Percentiles rank a stretch among this genome's conserved stretches.
Evolutionary conservation across 2,797 vertebrate genomes (phyloP).

Genomic region (Cephalopachus bancanus): DNA sequence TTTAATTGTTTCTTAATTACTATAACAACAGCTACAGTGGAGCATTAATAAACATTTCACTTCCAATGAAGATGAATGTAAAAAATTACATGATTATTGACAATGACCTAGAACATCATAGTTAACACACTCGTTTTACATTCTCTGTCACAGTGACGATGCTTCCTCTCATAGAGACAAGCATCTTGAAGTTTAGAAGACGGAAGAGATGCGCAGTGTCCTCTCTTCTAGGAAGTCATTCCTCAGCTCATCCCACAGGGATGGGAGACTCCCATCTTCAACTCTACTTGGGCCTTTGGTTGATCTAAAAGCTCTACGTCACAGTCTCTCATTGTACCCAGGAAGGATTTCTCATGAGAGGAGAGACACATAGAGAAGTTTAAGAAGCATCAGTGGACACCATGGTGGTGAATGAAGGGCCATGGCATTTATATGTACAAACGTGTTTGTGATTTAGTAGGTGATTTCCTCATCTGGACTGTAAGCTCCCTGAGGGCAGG

Average conservation of each 20-base stretch:
- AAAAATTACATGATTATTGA: background rate
- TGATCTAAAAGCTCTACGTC: too few species aligned
- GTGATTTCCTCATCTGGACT: background rate
- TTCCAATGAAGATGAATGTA: background rate
- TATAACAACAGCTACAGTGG: background rate
- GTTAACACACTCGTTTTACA: background rate
- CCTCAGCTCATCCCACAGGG: background rate
- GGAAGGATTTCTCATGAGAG: background rate
- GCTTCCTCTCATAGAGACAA: accelerated
- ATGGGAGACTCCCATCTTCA: too few species aligned
- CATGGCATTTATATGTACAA: background rate
- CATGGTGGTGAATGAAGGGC: background rate
- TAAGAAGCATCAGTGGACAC: background rate
- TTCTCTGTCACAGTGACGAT: background rate
- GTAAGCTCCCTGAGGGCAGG: too few species aligned
- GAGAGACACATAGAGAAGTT: background rate
- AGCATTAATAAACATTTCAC: background rate
- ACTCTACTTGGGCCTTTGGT: background rate
- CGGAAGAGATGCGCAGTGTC: accelerated
- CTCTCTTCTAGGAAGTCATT: background rate
- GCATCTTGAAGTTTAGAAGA: background rate
- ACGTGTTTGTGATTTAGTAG: background rate
- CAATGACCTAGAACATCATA: background rate
- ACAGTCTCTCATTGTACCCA: background rate
- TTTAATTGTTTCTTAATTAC: background rate